Conservation (phyloP, 53 echinoderm and acorn worm genomes). For the Stichopus horrens region DNA sequence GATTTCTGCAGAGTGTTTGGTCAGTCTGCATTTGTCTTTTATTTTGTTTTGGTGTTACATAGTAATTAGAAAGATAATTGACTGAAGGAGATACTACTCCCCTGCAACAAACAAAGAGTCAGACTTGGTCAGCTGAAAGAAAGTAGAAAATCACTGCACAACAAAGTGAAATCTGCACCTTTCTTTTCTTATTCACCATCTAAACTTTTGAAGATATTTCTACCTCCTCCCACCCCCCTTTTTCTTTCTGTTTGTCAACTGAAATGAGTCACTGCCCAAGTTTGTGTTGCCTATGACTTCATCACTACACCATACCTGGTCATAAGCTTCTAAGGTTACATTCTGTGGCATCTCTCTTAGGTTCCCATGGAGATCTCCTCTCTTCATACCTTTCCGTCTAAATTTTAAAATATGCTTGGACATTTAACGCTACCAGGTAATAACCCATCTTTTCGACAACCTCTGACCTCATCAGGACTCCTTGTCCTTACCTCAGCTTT, state of each 20-base stretch:
- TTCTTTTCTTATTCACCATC: too few relatives aligned
- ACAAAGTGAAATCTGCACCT: too few relatives aligned
- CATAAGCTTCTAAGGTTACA: conserved; percentile 4
- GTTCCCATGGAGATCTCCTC: neutral
- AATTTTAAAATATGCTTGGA: neutral
- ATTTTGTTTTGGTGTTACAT: too few relatives aligned
- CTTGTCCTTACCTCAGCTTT: neutral
- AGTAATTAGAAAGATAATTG: too few relatives aligned
- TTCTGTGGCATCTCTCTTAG: neutral
- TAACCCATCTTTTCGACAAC: conserved; percentile 1
- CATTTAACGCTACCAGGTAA: neutral
- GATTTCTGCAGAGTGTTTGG: too few relatives aligned
- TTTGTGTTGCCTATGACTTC: neutral
- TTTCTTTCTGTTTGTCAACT: neutral
- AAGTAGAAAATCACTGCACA: too few relatives aligned
- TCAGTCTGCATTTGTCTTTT: too few relatives aligned
- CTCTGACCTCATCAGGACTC: conserved; percentile 13
- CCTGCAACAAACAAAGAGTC: too few relatives aligned
- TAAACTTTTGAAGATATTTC: too few relatives aligned
- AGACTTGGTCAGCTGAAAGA: too few relatives aligned
- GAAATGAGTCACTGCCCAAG: neutral
- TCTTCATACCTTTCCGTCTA: conserved; percentile 1
- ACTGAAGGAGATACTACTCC: too few relatives aligned
- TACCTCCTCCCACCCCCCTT: too few relatives aligned
- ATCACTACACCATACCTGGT: neutral